phyloP scores from a whole-genome alignment of 2,888 invertebrate genomes.

The Lumbricus terrestris region DNA sequence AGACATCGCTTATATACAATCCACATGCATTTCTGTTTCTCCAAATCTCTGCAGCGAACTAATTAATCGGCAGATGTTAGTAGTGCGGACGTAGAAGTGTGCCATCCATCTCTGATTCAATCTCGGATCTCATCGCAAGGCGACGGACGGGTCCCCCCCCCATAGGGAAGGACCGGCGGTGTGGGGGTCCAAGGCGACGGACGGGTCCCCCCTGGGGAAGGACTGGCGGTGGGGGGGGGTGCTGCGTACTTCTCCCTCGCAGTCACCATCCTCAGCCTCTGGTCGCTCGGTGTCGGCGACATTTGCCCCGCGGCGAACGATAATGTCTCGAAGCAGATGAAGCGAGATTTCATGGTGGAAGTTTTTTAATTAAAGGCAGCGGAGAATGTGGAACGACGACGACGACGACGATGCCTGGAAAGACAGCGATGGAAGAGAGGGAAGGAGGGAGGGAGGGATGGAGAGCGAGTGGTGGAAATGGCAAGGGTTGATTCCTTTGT shows the following conservation, averaged over 20 bases:
- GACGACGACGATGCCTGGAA: not conserved
- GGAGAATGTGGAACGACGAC: not conserved
- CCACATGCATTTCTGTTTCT: too few species aligned
- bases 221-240: too few species aligned
- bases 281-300: not conserved
- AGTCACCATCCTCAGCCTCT: not conserved
- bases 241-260: too few species aligned
- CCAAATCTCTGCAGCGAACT: not conserved
- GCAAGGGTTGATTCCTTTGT: slow-evolving; percentile 9
- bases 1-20: not conserved
- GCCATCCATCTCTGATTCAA: not conserved
- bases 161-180: not conserved
- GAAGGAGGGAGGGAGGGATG: not conserved
- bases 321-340: not conserved
- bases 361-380: not conserved
- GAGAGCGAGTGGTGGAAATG: not conserved
- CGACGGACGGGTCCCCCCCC: not conserved
- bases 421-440: not conserved
- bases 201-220: too few species aligned
- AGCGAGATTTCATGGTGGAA: not conserved
- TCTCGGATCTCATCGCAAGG: not conserved
- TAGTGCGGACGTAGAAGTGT: not conserved
- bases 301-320: not conserved
- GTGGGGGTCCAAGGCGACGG: too few species aligned
- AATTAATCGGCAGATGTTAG: not conserved